Percentiles rank a stretch among this genome's conserved stretches.
These are phyloP conservation scores for Morinoia aosen DNA, from an alignment of 2,888 invertebrate species.

Conservation along the genomic window DNA sequence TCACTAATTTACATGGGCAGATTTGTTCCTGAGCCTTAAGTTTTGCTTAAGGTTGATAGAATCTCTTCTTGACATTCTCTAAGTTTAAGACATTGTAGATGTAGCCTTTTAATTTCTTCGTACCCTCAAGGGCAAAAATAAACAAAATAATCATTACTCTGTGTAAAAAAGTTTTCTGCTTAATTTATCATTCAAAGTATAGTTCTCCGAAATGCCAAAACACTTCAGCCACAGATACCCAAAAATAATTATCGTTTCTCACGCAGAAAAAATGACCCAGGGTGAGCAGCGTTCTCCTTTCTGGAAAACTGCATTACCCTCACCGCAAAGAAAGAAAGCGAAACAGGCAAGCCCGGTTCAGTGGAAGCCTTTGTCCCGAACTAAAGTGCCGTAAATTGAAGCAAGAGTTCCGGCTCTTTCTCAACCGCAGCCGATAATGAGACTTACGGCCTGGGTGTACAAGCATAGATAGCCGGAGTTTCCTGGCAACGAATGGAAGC, in stretches of 20 bases:
- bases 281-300: neutral
- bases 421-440: slow-evolving; percentile 34
- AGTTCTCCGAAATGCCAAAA: neutral
- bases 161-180: neutral
- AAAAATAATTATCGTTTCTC: neutral
- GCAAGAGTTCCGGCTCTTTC: slow-evolving; percentile 23
- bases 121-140: neutral
- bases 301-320: neutral
- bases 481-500: neutral
- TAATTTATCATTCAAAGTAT: neutral
- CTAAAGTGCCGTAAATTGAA: slow-evolving; percentile 26
- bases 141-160: neutral
- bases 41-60: neutral
- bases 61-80: neutral
- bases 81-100: neutral
- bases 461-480: slow-evolving; percentile 12
- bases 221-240: neutral
- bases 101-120: neutral
- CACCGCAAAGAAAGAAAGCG: neutral
- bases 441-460: slow-evolving; percentile 2
- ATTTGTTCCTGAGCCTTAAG: neutral
- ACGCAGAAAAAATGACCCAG: neutral
- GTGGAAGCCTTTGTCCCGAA: neutral
- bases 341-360: neutral
- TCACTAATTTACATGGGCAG: neutral